These are phyloP conservation scores for Notothenia coriiceps DNA, from an alignment of 2,113 vertebrate species.

Conservation along the genomic window DNA sequence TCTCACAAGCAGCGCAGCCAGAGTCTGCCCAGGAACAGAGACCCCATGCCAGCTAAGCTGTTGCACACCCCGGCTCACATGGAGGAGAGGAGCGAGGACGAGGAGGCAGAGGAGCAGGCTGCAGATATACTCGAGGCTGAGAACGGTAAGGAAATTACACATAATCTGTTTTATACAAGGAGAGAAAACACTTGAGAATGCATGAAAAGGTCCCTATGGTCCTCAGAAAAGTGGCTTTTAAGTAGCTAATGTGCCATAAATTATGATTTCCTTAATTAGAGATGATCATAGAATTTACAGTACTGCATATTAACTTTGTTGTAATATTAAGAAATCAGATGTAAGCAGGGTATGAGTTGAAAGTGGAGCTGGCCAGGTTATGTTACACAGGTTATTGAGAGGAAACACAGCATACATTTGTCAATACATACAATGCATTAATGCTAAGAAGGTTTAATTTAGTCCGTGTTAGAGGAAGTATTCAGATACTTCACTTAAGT, in stretches of 20 bases:
- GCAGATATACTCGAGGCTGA: constrained; percentile 72
- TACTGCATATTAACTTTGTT: not conserved
- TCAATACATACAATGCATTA: not conserved
- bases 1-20: constrained; percentile 91
- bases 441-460: not conserved
- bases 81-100: constrained; percentile 86
- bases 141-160: constrained; percentile 74
- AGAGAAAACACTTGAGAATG: not conserved
- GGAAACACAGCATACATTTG: not conserved
- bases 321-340: not conserved
- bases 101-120: constrained; percentile 73
- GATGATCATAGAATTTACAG: not conserved
- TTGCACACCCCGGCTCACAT: constrained; percentile 77
- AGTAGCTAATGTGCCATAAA: not conserved
- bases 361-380: not conserved
- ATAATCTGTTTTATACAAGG: not conserved
- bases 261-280: not conserved
- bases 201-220: not conserved
- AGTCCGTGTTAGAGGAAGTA: not conserved
- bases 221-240: not conserved
- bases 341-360: not conserved
- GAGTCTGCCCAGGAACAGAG: constrained; percentile 90
- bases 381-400: not conserved
- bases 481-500: not conserved
- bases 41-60: constrained; percentile 77